These are phyloP conservation scores for Thunnus thynnus DNA, from an alignment of 2,113 vertebrate species.

Conservation along the genomic window DNA sequence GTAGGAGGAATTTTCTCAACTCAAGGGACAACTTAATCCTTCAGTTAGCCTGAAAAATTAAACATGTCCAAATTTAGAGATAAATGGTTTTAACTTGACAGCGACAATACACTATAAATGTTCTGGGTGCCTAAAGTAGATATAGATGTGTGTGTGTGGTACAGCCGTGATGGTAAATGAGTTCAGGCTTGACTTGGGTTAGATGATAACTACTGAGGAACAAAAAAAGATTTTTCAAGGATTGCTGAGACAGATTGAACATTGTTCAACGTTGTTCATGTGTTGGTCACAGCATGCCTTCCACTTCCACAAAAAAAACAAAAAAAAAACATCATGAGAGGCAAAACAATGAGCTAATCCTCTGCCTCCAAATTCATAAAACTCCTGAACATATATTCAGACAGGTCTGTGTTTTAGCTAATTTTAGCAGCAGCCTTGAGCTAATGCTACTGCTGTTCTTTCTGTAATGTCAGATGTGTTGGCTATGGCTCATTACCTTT, in stretches of 20 bases:
- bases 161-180: no score
- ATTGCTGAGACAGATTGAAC: neutral
- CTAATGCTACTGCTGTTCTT: constrained; percentile 14
- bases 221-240: neutral
- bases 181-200: neutral
- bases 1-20: no score
- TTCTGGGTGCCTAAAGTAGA: no score
- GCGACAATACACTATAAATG: no score
- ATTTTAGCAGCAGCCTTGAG: constrained; percentile 33
- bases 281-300: neutral
- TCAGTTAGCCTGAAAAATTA: no score
- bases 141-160: no score
- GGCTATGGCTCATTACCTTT: constrained; percentile 48
- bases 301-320: neutral
- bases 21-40: no score
- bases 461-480: constrained; percentile 49
- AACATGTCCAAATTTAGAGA: no score
- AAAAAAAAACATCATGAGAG: neutral
- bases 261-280: neutral
- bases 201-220: neutral
- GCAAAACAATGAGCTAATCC: neutral
- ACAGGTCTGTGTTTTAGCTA: constrained; percentile 17
- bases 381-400: neutral
- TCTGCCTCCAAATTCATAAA: neutral
- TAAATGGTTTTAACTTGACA: no score